Evolutionary conservation across 2,888 invertebrate species (phyloP), one percentile per base, ranked within the genome.

Genomic region (Oscheius sp.): DNA sequence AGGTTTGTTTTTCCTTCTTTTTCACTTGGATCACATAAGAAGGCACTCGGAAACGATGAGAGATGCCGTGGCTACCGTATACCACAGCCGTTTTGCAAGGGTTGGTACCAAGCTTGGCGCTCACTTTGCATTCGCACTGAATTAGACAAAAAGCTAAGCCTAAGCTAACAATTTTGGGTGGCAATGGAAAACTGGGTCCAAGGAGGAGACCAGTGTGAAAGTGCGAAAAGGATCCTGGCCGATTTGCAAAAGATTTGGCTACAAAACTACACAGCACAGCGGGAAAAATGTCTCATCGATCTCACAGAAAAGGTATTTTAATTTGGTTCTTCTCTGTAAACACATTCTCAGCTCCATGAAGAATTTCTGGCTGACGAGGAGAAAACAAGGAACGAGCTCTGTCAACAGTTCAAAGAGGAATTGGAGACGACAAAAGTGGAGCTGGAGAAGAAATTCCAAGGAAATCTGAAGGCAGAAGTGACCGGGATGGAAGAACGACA

Each of bases 401-500:
- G 90, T 13, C 89, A 89, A 2, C 88, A 90, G 84, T 87, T 89
- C 77, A 90, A 89, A 70, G 88, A 88, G 47, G 89, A 90, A 76
- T 82, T 89, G 13, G 90, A 91, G 70, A 85, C 89, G 33, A 90
- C 90, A 33, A 84, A 87, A 60, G 59, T 72, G 10, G 84, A 85
- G 42, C 53, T 86, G 35, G 87, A 87, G 59, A 71, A 74, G 32
- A 90, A 90, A 75, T 89, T 90, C 77, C 87, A 89, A 47, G 90
- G 90, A 65, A 89, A 90, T 70, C 87, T 90, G 70, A 89, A 90
- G 82, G 87, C 89, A 63, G 91, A 91, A 76, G 90, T 92, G 89
- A 91, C 90, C 84, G 92, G 92, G 84, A 85, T 93, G 66, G 92
- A 92, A 72, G 92, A 93, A 70, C 92, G 92, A 79, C 93, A 94